phyloP scores from a whole-genome alignment of 2,113 vertebrate species.

The Arizona elegans region DNA sequence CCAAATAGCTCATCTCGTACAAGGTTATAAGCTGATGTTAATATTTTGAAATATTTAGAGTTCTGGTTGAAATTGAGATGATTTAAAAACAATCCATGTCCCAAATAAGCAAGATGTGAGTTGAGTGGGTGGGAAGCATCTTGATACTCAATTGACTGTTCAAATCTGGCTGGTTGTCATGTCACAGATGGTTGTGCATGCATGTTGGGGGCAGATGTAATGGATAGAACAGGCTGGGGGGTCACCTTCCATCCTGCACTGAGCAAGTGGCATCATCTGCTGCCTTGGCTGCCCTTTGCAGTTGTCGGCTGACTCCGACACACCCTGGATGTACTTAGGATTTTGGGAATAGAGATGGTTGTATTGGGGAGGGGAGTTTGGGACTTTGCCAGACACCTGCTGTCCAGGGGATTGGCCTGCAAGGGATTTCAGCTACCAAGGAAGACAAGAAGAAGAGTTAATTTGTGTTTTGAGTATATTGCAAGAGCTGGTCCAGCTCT shows the following conservation, averaged over 20 bases:
- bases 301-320: conserved; percentile 17
- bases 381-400: conserved; percentile 23
- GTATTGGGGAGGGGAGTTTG: conserved; percentile 11
- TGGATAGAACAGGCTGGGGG: not conserved
- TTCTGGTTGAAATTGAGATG: not conserved
- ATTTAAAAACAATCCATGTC: not conserved
- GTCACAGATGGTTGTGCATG: not conserved
- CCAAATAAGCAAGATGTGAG: not conserved
- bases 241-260: conserved; percentile 13
- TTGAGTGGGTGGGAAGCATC: not conserved
- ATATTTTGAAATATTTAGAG: not conserved
- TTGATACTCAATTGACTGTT: not conserved
- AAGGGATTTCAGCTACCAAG: not conserved
- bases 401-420: not conserved
- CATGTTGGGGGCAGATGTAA: conserved; percentile 9
- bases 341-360: not conserved
- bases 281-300: conserved; percentile 24
- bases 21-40: not conserved
- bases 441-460: not conserved
- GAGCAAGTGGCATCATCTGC: conserved; percentile 7
- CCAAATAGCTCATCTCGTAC: not conserved
- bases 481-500: not conserved
- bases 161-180: not conserved
- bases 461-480: not conserved
- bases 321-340: conserved; percentile 2